Evolutionary conservation across 1,140 invertebrate genomes (phyloP).

Genomic region (Dufourea novaeangliae): DNA sequence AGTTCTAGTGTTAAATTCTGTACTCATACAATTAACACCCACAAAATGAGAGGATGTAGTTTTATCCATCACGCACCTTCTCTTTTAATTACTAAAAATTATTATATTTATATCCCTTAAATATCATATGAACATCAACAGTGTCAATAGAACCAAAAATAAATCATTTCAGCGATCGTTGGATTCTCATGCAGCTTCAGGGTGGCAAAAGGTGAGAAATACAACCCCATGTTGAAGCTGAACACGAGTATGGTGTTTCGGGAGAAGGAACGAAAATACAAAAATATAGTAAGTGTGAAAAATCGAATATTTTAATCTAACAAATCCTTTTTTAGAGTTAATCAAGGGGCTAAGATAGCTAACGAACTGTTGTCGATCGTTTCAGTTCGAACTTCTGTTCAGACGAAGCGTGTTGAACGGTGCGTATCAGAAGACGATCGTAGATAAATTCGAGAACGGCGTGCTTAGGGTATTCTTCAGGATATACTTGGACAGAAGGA

Average conservation of each 20-base stretch:
- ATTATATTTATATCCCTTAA: too few relatives aligned
- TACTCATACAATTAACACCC: too few relatives aligned
- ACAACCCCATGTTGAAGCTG: conserved; percentile 82
- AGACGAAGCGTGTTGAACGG: conserved; percentile 83
- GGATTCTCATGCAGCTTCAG: conserved; percentile 87
- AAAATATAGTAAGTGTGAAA: conserved; percentile 81
- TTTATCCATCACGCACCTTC: too few relatives aligned
- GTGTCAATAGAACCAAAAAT: too few relatives aligned
- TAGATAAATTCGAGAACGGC: conserved; percentile 87
- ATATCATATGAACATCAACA: too few relatives aligned
- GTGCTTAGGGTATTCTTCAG: conserved; percentile 88
- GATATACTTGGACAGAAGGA: conserved; percentile 88
- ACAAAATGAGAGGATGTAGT: too few relatives aligned
- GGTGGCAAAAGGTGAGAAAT: conserved; percentile 86
- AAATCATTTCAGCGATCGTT: conserved; percentile 84
- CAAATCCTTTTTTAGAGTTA: conserved; percentile 8
- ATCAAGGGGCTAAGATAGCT: too few relatives aligned
- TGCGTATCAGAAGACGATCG: conserved; percentile 84
- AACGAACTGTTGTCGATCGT: conserved; percentile 10
- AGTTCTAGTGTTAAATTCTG: too few relatives aligned
- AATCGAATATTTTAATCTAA: not conserved
- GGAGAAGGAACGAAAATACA: conserved; percentile 85
- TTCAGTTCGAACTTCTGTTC: conserved; percentile 79
- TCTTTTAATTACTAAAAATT: too few relatives aligned
- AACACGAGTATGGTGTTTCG: conserved; percentile 82